A percentile compares a stretch with the other conserved stretches of the same genome.
Conservation (phyloP, 2,113 vertebrate species). For the Microtus montanus region DNA sequence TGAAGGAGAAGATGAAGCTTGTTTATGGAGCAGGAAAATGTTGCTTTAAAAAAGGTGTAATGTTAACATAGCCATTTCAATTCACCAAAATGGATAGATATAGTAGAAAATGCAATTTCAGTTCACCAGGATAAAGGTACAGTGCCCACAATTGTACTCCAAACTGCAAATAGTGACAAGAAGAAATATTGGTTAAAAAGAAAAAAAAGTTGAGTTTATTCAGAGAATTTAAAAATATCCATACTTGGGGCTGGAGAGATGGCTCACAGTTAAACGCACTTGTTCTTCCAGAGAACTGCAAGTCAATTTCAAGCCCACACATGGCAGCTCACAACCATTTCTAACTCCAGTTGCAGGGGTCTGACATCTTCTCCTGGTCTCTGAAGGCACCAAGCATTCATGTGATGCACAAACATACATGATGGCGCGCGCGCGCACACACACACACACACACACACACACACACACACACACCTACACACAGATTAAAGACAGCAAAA, state of each 20-base stretch:
- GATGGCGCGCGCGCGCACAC: too few species aligned
- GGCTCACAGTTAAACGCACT: neutral
- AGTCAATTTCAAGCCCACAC: neutral
- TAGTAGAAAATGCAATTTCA: constrained; percentile 20
- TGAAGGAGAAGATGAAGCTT: constrained; percentile 57
- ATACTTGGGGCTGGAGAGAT: neutral
- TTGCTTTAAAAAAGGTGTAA: constrained; percentile 45
- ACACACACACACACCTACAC: neutral
- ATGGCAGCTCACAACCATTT: neutral
- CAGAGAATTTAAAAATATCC: constrained; percentile 32
- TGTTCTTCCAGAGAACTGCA: neutral
- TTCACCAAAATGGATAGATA: constrained; percentile 34
- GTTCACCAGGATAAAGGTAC: constrained; percentile 43
- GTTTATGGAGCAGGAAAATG: constrained; percentile 60
- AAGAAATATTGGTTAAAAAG: neutral
- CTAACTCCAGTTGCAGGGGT: neutral
- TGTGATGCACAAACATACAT: neutral
- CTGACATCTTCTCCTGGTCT: neutral
- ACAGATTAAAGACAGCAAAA: neutral
- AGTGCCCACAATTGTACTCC: neutral
- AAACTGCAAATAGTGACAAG: constrained; percentile 45
- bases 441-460: neutral
- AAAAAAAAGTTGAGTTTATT: constrained; percentile 2
- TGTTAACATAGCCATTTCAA: neutral
- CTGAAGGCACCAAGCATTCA: neutral